Evolutionary conservation across 1,140 invertebrate species (phyloP), one percentile per base, ranked within the genome.

Genomic region (Lasioglossum baleicum): DNA sequence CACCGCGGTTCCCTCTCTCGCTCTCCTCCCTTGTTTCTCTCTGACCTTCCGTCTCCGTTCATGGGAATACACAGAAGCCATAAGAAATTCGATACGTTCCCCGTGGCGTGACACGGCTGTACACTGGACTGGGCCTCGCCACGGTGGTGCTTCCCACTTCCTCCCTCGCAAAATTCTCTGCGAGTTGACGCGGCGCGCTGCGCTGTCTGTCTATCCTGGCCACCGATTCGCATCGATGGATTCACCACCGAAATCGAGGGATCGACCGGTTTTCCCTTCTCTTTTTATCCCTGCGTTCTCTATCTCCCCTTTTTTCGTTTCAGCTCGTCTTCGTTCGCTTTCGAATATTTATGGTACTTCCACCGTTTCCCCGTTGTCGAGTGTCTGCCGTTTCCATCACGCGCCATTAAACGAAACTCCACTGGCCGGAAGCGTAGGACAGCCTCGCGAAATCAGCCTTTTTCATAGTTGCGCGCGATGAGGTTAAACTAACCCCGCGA

Each of bases 101-200:
- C 90, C 88, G 88, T 90, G 83, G 86, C 88, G 88, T 91, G 89
- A 88, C 78, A 75, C 76, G 88, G 83, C 84, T 83, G 81, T 85
- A 82, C 82, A 85, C 82, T 35, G 71, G 76, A 79, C 76, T 53
- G 69, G 80, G 53, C 20, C 65, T 67, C 83, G 87, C 88, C 87
- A 86, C 88, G 88, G 88, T 92, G 90, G 92, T 93, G 92, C 92
- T 93, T 93, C 92, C 92, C 92, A 93, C 92, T 93, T 93, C 92
- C 92, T 93, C 88, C 88, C 88, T 88, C 80, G 58, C 67, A 74
- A 80, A 80, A 86, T 69, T 68, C 76, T 80, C 64, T 11, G 6
- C n/a, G 63, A 66, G n/a, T 48, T 68, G 65, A 63, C 63, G 51
- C 11, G 51, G 51, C 15, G 48, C 74, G 35, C 6, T 31, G 15